Percentiles rank a stretch among this genome's conserved stretches.
Conservation (phyloP, 2,113 vertebrate genomes). For the Laticauda laticaudata region DNA sequence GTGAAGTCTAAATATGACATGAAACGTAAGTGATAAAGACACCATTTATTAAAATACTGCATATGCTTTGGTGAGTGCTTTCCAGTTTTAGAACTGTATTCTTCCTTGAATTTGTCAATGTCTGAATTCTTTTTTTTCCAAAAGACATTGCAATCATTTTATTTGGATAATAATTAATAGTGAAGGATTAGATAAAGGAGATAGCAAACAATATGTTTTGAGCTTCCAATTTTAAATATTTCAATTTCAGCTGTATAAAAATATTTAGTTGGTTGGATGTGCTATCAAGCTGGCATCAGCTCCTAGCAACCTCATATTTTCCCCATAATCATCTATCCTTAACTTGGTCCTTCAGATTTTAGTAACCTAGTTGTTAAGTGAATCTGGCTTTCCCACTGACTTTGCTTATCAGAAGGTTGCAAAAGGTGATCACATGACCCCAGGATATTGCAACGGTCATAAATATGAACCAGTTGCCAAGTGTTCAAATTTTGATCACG, state of each 20-base stretch:
- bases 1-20: background rate
- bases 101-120: background rate
- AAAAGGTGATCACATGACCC: too few species aligned
- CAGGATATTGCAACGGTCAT: too few species aligned
- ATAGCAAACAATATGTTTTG: background rate
- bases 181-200: background rate
- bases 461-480: too few species aligned
- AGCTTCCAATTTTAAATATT: background rate
- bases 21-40: background rate
- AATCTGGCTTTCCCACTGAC: too few species aligned
- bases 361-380: too few species aligned
- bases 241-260: background rate
- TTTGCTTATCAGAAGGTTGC: too few species aligned
- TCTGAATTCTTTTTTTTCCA: background rate
- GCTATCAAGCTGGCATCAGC: background rate
- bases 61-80: background rate
- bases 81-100: background rate
- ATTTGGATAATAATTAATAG: background rate
- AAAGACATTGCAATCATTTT: background rate
- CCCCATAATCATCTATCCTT: background rate
- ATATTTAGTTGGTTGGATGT: background rate
- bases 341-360: background rate
- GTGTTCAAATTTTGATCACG: too few species aligned
- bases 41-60: background rate
- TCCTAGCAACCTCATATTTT: background rate